These are phyloP conservation scores for Siniperca knerii DNA, from an alignment of 2,113 vertebrate species.

Conservation along the genomic window DNA sequence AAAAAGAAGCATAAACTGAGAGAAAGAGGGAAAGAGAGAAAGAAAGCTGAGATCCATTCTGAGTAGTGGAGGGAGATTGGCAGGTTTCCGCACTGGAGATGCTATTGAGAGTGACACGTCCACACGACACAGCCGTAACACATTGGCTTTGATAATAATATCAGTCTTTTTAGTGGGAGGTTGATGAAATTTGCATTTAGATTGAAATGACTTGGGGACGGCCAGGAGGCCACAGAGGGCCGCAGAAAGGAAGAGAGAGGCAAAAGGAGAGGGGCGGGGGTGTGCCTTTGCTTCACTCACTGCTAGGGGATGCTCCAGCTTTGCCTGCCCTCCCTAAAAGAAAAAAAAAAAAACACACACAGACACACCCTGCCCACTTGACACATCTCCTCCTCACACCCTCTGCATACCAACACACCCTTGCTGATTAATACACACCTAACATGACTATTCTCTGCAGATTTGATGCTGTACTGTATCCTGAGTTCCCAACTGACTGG, in stretches of 20 bases:
- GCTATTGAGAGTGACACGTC: slow-evolving; percentile 69
- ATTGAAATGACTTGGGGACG: slow-evolving; percentile 82
- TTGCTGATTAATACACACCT: background rate
- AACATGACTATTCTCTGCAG: background rate
- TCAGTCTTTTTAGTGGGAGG: slow-evolving; percentile 80
- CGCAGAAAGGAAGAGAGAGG: slow-evolving; percentile 55
- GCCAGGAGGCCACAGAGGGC: slow-evolving; percentile 76
- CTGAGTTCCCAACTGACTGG: slow-evolving; percentile 12
- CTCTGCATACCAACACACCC: background rate
- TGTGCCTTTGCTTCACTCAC: slow-evolving; percentile 43
- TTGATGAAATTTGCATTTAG: slow-evolving; percentile 85
- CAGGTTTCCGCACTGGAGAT: slow-evolving; percentile 57
- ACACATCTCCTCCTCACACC: background rate
- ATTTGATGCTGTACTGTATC: slow-evolving; percentile 3
- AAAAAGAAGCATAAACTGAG: slow-evolving; percentile 17
- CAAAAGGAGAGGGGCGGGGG: slow-evolving; percentile 7
- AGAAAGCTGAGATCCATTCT: slow-evolving; percentile 55
- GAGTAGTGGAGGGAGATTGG: slow-evolving; percentile 56
- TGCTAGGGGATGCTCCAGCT: slow-evolving; percentile 38
- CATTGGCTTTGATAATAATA: slow-evolving; percentile 82
- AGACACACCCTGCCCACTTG: background rate
- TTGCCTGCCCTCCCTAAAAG: slow-evolving; percentile 15
- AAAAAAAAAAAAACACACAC: background rate
- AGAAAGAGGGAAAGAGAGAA: slow-evolving; percentile 17
- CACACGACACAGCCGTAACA: slow-evolving; percentile 63